Base-by-base conservation (phyloP, 2,888 invertebrate genomes). In the Mayetiola destructor region DNA sequence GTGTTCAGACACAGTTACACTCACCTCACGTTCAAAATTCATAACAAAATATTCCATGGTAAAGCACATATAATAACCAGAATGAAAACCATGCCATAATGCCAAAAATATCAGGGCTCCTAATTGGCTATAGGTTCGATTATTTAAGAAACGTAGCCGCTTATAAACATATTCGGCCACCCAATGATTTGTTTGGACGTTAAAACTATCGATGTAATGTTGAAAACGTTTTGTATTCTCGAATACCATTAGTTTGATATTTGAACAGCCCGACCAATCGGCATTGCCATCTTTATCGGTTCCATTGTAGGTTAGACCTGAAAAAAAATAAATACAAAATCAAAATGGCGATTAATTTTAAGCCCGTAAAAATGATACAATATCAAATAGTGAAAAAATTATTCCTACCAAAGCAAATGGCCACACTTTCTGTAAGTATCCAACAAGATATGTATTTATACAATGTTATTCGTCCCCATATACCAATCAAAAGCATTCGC, bases 121-220 rank as follows among this genome's bases (percentile, higher is more conserved):
- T 1, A 81, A 75, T 70, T 97, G 96, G 61, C 95, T 95, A 2
- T 82, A 73, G 39, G 77, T 77, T 20, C 85, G 80, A 71, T 86
- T 91, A 53, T 89, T 89, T 54, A 97, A 75, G 70, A 94, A 96
- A 67, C 85, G 88, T 40, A 97, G 76, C 3, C 97, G 78, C 69
- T 96, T 96, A 75, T 92, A 97, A 21, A 97, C 76, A 69, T 97
- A 94, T 73, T 91, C 88, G 0, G 86, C 86, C 58, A 93, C 88
- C 86, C 96, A 97, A 57, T 83, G 79, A 73, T 97, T 97, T 0
- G 97, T 97, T 71, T 95, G 95, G 59, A 86, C 87, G 71, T 97
- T 97, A 72, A 97, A 97, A 39, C 93, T 88, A 59, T 81, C 79
- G 48, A 97, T 90, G 68, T 92, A 87, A 65, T 91, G 85, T 59